Evolutionary conservation across 2,113 vertebrate species (phyloP).

Genomic region (Callocephalon fimbriatum): DNA sequence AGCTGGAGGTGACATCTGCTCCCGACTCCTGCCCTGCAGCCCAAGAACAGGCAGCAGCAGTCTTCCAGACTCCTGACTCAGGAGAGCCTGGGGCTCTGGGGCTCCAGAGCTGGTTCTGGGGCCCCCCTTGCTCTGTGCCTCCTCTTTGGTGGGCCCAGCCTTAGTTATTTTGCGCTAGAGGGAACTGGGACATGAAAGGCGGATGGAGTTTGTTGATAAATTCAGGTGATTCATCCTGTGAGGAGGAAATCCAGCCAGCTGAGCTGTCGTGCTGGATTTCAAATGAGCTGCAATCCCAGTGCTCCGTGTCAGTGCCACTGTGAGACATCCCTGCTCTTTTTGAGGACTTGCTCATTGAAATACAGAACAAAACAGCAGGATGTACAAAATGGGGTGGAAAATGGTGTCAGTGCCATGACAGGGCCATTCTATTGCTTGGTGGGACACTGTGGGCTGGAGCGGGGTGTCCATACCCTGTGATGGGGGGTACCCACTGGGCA

Average conservation of each 20-base stretch:
- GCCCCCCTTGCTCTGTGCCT: accelerated
- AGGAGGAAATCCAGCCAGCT: background rate
- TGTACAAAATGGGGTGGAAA: background rate
- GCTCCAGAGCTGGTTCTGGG: background rate
- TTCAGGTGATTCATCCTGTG: accelerated
- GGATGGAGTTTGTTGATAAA: background rate
- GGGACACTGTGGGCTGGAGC: accelerated
- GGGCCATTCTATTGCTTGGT: background rate
- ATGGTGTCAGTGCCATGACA: accelerated
- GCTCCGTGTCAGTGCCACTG: background rate
- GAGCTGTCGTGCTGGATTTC: background rate
- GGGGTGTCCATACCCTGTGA: background rate
- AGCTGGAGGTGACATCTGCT: background rate
- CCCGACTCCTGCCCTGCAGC: background rate
- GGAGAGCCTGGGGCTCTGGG: background rate
- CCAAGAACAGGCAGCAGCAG: accelerated
- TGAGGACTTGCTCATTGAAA: background rate
- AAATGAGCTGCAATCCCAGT: background rate
- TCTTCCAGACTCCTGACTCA: background rate
- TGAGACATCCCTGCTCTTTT: background rate
- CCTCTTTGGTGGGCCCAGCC: background rate
- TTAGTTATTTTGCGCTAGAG: background rate
- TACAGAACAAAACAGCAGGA: background rate
- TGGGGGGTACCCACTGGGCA: accelerated
- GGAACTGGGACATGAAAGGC: background rate